Percentiles rank a stretch among this genome's conserved stretches.
Conservation (phyloP, 2,888 invertebrate genomes). For the Pollenia angustigena region DNA sequence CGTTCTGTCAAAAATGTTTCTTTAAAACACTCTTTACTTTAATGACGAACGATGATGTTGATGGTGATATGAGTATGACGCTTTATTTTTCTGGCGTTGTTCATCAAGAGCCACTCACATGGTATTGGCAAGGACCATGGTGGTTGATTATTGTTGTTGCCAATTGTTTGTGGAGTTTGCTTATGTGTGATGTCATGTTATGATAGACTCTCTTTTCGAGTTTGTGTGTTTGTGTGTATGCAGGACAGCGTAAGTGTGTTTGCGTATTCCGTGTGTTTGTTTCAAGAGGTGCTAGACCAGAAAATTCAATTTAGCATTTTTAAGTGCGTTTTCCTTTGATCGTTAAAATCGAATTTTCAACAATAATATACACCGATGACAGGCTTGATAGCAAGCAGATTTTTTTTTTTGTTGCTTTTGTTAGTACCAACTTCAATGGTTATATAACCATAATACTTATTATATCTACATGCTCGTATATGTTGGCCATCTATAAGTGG, state of each 20-base stretch:
- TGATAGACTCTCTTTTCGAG: constrained; percentile 7
- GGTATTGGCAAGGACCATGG: constrained; percentile 50
- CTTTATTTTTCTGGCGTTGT: constrained; percentile 15
- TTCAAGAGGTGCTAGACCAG: constrained; percentile 79
- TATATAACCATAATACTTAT: constrained; percentile 13
- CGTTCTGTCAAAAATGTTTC: constrained; percentile 58
- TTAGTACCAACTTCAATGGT: constrained; percentile 37
- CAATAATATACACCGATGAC: constrained; percentile 78
- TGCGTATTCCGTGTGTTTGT: constrained; percentile 8
- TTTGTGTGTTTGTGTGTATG: neutral
- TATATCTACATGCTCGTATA: neutral
- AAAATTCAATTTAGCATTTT: constrained; percentile 83
- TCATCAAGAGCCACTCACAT: constrained; percentile 50
- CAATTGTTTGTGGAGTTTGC: constrained; percentile 55
- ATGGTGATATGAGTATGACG: constrained; percentile 52
- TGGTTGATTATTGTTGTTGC: constrained; percentile 69
- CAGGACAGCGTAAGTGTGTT: too few relatives aligned
- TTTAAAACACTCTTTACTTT: constrained; percentile 43
- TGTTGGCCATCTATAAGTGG: constrained; percentile 40
- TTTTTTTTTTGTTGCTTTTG: constrained; percentile 42
- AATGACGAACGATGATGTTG: constrained; percentile 50
- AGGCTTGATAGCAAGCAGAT: constrained; percentile 59
- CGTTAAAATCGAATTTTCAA: constrained; percentile 83
- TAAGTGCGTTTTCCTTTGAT: constrained; percentile 84
- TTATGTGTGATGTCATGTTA: constrained; percentile 28